phyloP scores from a whole-genome alignment of 2,888 invertebrate species.

The Leucophenga montana region DNA sequence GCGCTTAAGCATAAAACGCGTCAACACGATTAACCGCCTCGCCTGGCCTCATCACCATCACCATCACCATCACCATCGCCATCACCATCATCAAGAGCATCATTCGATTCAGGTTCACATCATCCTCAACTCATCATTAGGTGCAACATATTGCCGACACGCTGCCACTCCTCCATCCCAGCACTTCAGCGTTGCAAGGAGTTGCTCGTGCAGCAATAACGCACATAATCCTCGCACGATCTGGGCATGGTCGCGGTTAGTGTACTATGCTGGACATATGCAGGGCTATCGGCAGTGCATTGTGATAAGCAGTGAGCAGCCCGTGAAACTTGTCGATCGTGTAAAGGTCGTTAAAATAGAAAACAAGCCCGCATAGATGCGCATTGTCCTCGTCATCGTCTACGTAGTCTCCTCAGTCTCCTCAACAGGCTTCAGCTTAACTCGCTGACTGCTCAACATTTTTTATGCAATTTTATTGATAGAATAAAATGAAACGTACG shows the following conservation, averaged over 20 bases:
- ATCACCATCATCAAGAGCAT: neutral
- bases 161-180: conserved; percentile 58
- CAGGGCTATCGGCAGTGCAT: neutral
- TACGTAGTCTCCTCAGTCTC: neutral
- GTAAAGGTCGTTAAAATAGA: conserved; percentile 64
- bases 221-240: conserved; percentile 62
- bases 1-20: conserved; percentile 38
- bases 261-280: conserved; percentile 2
- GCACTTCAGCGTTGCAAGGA: too few species aligned
- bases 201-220: conserved; percentile 20
- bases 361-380: conserved; percentile 38
- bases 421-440: neutral
- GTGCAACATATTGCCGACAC: conserved; percentile 22
- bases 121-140: neutral
- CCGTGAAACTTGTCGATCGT: conserved; percentile 37
- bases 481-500: neutral
- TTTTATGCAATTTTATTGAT: conserved; percentile 38
- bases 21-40: conserved; percentile 33
- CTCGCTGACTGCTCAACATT: neutral
- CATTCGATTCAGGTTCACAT: too few species aligned
- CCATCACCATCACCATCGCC: conserved; percentile 7
- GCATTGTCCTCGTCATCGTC: conserved; percentile 12
- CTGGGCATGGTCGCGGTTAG: conserved; percentile 31
- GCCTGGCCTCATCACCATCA: neutral
- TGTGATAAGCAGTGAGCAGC: conserved; percentile 42